Percentiles rank a stretch among this genome's conserved stretches.
Evolutionary conservation across 2,797 vertebrate genomes (phyloP).

Genomic region (Staurois parvus): DNA sequence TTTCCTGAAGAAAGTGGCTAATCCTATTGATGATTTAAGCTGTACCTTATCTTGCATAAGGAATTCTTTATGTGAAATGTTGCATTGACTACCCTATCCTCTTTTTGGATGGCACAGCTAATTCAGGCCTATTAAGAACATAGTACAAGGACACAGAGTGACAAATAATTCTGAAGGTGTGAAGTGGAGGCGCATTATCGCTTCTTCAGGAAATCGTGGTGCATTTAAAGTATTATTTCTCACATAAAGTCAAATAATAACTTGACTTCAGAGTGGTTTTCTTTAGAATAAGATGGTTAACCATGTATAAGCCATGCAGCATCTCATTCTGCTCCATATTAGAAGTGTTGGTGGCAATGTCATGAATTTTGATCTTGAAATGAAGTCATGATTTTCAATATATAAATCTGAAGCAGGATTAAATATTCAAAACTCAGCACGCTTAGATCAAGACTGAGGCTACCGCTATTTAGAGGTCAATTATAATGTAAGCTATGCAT

Average conservation of each 20-base stretch:
- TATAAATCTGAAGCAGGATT: constrained; percentile 6
- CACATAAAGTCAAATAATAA: constrained; percentile 1
- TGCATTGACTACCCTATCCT: constrained; percentile 17
- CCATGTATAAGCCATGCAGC: constrained; percentile 13
- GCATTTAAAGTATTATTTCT: constrained; percentile 30
- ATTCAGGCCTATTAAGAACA: constrained; percentile 30
- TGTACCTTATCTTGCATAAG: constrained; percentile 50
- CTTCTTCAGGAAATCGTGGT: constrained; percentile 11
- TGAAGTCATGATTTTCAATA: constrained; percentile 29
- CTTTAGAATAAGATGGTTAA: constrained; percentile 15
- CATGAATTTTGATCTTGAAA: constrained; percentile 35
- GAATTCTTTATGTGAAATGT: constrained; percentile 34
- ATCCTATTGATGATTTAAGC: constrained; percentile 60
- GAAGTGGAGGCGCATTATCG: constrained; percentile 20
- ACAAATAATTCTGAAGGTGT: constrained; percentile 34
- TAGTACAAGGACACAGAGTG: constrained; percentile 43
- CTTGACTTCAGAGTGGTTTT: constrained; percentile 7
- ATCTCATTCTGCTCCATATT: constrained; percentile 1
- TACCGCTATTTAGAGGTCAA: constrained; percentile 6
- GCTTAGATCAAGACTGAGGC: neutral
- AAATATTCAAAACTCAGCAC: constrained; percentile 9
- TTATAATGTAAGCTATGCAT: constrained; percentile 15
- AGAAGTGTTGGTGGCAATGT: constrained; percentile 9
- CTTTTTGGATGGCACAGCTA: constrained; percentile 39
- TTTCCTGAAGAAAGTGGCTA: constrained; percentile 45